A percentile compares a stretch with the other conserved stretches of the same genome.
Evolutionary conservation across 2,888 invertebrate species (phyloP).

Genomic region (Anthrax anthrax): DNA sequence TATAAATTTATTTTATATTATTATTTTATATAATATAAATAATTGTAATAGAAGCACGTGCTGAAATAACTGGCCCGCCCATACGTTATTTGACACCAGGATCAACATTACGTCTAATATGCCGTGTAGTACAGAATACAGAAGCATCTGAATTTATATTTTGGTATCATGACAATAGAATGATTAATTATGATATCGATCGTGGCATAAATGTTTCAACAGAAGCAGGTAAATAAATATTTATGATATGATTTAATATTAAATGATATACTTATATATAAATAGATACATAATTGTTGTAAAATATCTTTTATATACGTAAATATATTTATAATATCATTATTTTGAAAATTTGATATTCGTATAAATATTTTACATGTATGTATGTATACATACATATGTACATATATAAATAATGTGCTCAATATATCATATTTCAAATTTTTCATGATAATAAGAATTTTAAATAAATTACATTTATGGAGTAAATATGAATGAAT

Average conservation of each 20-base stretch:
- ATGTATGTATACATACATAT: background rate
- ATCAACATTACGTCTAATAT: conserved; percentile 65
- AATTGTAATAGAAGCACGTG: conserved; percentile 54
- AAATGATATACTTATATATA: too few species aligned
- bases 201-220: conserved; percentile 77
- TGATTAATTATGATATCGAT: conserved; percentile 84
- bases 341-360: background rate
- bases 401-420: conserved; percentile 6
- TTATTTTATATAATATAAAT: background rate
- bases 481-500: too few species aligned
- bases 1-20: background rate
- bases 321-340: too few species aligned
- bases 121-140: conserved; percentile 69
- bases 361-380: background rate
- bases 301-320: too few species aligned
- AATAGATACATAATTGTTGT: too few species aligned
- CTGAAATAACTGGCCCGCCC: conserved; percentile 71
- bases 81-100: conserved; percentile 82
- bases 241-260: too few species aligned
- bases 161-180: conserved; percentile 79
- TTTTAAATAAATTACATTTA: too few species aligned
- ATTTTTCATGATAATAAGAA: too few species aligned
- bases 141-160: conserved; percentile 73
- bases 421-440: too few species aligned
- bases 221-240: conserved; percentile 47